phyloP scores from a whole-genome alignment of 2,888 invertebrate species.

The Parnassius orleans region DNA sequence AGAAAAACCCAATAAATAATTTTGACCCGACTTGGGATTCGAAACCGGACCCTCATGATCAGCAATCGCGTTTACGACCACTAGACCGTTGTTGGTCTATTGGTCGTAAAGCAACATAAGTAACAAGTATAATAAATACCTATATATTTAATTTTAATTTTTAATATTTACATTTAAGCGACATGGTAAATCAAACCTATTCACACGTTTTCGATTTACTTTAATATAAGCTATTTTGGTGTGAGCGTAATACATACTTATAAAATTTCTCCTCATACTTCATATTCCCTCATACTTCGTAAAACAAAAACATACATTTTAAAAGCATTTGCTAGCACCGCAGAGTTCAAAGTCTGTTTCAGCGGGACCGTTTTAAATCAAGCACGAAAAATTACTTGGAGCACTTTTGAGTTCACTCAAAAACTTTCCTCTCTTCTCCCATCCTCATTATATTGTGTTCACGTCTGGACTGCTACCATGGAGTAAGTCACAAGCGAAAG shows the following conservation, averaged over 20 bases:
- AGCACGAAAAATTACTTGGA: conserved; percentile 71
- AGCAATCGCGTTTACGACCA: no score
- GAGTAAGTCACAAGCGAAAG: conserved; percentile 19
- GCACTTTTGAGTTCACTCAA: conserved; percentile 68
- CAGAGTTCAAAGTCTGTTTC: conserved; percentile 55
- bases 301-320: conserved; percentile 21
- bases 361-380: conserved; percentile 69
- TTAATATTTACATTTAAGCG: no score
- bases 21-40: no score
- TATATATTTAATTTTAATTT: no score
- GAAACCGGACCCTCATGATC: no score
- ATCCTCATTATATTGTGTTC: conserved; percentile 75
- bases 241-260: not conserved
- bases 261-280: conserved; percentile 3
- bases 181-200: no score
- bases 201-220: no score
- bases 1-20: no score
- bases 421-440: conserved; percentile 62
- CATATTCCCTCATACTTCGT: conserved; percentile 8
- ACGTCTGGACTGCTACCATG: conserved; percentile 51
- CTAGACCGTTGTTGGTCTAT: no score
- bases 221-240: no score
- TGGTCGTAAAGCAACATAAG: no score
- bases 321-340: conserved; percentile 40
- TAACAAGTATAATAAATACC: no score